These are phyloP conservation scores for Drosophila miranda DNA, from an alignment of 1,140 invertebrate genomes.

Conservation along the genomic window DNA sequence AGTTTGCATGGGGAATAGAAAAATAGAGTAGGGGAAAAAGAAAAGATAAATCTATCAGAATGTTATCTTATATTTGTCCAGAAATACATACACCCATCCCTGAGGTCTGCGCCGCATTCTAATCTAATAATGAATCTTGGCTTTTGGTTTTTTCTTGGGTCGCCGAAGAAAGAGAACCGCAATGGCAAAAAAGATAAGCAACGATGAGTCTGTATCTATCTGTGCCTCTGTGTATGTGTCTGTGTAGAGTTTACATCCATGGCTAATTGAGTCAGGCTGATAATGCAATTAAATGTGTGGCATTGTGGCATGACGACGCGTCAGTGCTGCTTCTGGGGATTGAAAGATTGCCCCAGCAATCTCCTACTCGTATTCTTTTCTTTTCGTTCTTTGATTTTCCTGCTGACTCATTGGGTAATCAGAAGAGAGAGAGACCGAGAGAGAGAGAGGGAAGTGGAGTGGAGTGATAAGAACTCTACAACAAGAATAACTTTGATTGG, in stretches of 20 bases:
- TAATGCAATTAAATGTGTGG: constrained; percentile 65
- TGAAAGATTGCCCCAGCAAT: too few species aligned
- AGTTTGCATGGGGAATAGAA: neutral
- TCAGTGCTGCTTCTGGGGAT: too few species aligned
- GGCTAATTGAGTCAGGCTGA: constrained; percentile 67
- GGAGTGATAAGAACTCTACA: too few species aligned
- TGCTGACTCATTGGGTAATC: too few species aligned
- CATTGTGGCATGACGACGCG: too few species aligned
- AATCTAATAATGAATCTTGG: constrained; percentile 58
- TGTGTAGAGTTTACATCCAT: constrained; percentile 38
- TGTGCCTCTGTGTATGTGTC: too few species aligned
- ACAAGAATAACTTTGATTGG: too few species aligned
- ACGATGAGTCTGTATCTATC: constrained; percentile 11
- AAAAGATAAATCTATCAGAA: constrained; percentile 8
- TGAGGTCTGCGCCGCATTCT: constrained; percentile 42
- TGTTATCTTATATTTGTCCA: constrained; percentile 34
- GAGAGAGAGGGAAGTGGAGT: too few species aligned
- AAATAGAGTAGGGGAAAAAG: neutral
- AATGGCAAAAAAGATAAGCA: constrained; percentile 50
- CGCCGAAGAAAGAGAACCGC: constrained; percentile 37
- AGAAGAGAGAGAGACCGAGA: too few species aligned
- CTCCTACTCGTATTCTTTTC: too few species aligned
- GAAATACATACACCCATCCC: constrained; percentile 3
- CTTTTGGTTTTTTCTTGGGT: constrained; percentile 30
- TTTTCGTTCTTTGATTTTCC: too few species aligned